Evolutionary conservation across 2,888 invertebrate species (phyloP), one percentile per base, ranked within the genome.

Genomic region (Physocephala rufipes): DNA sequence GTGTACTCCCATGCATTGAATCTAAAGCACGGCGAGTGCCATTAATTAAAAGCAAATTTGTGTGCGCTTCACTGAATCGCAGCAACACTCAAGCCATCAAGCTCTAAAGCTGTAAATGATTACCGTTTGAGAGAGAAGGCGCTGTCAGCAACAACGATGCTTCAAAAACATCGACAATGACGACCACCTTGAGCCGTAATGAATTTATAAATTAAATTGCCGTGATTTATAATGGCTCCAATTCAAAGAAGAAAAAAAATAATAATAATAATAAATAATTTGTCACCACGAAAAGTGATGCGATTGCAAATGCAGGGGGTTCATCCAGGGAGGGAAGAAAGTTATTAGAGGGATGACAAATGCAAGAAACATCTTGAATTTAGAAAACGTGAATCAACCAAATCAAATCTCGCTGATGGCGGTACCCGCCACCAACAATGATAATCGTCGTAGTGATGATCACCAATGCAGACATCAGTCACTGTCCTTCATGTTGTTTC

Each of bases 151-250:
- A 49, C 43, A 21, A 45, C 67, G 2, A n/a, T n/a, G 51, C 53
- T 63, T 62, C 58, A 69, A 62, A 15, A 36, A 16, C 49, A 49
- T 4, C 49, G 12, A 19, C 49, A 19, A 55, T 9, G 53, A 15
- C 28, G 58, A 9, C 58, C 58, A 28, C 28, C 58, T 26, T 28
- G 24, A 28, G 58, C 16, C 36, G 36, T 36, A 36, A 36, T 58
- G 58, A 58, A 26, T 28, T 61, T 59, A 74, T 36, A 9, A 74
- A 73, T 74, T 74, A 72, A 73, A 74, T 73, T 73, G 68, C 74
- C 74, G 71, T 74, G 74, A 74, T 74, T 74, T 74, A 74, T 74
- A 72, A 74, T 71, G 36, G 36, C 36, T 51, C 59, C 70, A 47
- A 49, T 58, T 65, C 61, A 71, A 12, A 67, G 19, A 49, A 16